phyloP scores from a whole-genome alignment of 2,113 vertebrate genomes.

The Sylvilagus bachmani region DNA sequence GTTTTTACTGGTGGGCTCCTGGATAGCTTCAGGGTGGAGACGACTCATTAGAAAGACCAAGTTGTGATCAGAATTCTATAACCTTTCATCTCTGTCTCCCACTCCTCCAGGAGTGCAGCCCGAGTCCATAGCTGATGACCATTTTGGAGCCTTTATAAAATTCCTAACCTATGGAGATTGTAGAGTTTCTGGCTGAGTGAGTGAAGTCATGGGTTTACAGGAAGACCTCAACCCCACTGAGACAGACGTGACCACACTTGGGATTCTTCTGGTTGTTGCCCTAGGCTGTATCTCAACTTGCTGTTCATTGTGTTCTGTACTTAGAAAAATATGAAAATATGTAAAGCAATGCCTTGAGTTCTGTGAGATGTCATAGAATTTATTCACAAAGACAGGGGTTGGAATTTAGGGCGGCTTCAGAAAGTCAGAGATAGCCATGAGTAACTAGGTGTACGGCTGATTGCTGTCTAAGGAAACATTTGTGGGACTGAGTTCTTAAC shows the following conservation, averaged over 20 bases:
- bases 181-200: not conserved
- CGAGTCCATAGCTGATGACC: too few relatives aligned
- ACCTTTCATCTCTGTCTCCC: too few relatives aligned
- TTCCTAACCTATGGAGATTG: not conserved
- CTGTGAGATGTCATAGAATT: not conserved
- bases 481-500: not conserved
- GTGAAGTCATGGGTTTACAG: not conserved
- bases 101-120: not conserved
- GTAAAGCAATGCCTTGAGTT: too few relatives aligned
- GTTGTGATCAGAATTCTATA: too few relatives aligned
- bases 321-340: not conserved
- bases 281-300: not conserved
- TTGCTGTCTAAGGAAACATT: not conserved
- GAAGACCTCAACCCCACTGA: not conserved
- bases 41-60: too few relatives aligned
- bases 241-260: not conserved
- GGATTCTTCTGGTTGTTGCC: too few relatives aligned
- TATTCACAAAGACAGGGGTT: too few relatives aligned
- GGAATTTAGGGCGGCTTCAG: too few relatives aligned
- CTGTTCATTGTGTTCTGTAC: not conserved
- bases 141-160: not conserved
- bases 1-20: not conserved
- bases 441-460: too few relatives aligned
- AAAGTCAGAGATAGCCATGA: too few relatives aligned
- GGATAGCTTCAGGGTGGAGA: too few relatives aligned